Evolutionary conservation across 2,113 vertebrate species (phyloP).

Genomic region (Xiphophorus maculatus): DNA sequence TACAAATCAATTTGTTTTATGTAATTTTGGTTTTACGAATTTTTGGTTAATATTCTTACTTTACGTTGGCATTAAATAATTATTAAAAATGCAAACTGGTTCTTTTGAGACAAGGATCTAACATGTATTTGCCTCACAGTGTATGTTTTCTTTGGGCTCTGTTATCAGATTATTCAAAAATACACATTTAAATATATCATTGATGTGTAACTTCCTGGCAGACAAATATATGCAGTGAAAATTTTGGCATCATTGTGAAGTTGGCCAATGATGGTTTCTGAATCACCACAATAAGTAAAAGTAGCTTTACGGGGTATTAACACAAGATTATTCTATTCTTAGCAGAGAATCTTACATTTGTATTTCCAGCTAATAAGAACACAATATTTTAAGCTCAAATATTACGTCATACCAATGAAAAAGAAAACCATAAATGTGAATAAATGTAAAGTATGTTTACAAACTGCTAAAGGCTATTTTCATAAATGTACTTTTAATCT

Average conservation of each 20-base stretch:
- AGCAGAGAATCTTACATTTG: too few species aligned
- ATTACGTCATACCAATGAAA: too few species aligned
- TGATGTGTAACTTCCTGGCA: not conserved
- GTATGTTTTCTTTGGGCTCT: not conserved
- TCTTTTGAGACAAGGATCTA: not conserved
- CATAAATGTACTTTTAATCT: too few species aligned
- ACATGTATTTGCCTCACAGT: not conserved
- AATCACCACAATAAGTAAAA: not conserved
- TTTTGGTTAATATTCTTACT: not conserved
- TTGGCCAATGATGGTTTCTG: not conserved
- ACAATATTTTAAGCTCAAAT: too few species aligned
- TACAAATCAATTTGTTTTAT: not conserved
- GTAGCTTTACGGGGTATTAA: not conserved
- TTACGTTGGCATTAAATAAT: not conserved
- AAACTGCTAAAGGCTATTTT: too few species aligned
- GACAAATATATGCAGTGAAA: too few species aligned
- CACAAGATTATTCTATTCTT: too few species aligned
- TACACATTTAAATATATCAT: not conserved
- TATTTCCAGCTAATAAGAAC: too few species aligned
- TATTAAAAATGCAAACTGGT: not conserved
- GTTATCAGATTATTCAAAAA: too few species aligned
- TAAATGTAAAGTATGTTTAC: too few species aligned
- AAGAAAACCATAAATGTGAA: too few species aligned
- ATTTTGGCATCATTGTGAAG: not conserved
- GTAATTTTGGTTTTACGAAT: not conserved